Percentiles rank a stretch among this genome's conserved stretches.
Conservation (phyloP, 2,113 vertebrate genomes). For the Cercocebus atys region DNA sequence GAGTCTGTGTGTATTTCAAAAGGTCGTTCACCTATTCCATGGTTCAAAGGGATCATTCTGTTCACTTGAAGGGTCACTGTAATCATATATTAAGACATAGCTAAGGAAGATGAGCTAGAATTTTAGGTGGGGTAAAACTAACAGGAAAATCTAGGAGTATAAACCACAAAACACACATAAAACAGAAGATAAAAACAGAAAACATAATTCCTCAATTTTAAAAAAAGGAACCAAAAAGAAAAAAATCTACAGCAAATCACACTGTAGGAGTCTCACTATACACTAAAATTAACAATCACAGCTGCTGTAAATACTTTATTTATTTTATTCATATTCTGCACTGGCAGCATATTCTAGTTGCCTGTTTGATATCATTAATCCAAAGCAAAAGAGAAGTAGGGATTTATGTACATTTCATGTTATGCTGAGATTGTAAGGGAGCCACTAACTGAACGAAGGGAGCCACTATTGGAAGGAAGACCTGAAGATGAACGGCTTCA, state of each 20-base stretch:
- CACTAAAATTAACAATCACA: conserved; percentile 4
- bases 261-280: not conserved
- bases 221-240: not conserved
- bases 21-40: conserved; percentile 61
- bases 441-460: fast-evolving
- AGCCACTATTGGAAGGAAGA: not conserved
- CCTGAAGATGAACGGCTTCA: too few relatives aligned
- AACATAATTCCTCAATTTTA: not conserved
- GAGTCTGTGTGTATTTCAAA: conserved; percentile 62
- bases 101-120: conserved; percentile 12
- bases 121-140: not conserved
- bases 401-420: not conserved
- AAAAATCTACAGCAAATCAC: not conserved
- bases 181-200: not conserved
- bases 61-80: conserved; percentile 54
- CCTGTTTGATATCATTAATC: conserved; percentile 20
- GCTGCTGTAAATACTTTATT: not conserved
- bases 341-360: not conserved
- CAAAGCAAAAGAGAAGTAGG: conserved; percentile 2
- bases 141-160: not conserved
- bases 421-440: not conserved
- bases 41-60: conserved; percentile 69
- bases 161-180: conserved; percentile 36
- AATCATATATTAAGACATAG: conserved; percentile 27
- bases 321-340: not conserved